phyloP scores from a whole-genome alignment of 2,797 vertebrate species.

The Rhinatrema bivittatum region DNA sequence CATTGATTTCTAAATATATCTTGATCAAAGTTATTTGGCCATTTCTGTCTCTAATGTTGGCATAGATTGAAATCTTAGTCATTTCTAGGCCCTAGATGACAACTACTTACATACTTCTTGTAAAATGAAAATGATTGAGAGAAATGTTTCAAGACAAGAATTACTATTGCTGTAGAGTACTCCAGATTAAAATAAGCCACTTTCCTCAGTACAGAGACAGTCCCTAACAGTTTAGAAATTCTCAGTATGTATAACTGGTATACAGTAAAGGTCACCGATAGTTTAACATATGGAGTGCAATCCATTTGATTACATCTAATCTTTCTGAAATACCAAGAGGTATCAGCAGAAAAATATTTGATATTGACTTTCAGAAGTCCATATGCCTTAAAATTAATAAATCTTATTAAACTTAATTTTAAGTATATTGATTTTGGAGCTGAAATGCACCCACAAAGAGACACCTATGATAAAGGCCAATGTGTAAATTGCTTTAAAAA shows the following conservation, averaged over 20 bases:
- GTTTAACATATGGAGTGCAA: constrained; percentile 37
- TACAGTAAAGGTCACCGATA: constrained; percentile 27
- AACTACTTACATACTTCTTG: no score
- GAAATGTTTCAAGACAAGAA: no score
- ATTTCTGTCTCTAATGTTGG: no score
- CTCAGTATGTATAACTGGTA: neutral
- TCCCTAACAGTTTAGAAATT: no score
- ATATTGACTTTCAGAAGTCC: constrained; percentile 46
- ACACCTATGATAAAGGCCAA: constrained; percentile 49
- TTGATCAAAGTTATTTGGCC: no score
- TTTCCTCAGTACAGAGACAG: no score
- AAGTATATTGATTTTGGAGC: constrained; percentile 55
- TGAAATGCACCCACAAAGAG: constrained; percentile 48
- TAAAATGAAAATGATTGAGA: no score
- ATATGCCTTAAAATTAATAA: constrained; percentile 46
- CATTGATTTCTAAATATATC: no score
- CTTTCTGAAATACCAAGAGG: constrained; percentile 46
- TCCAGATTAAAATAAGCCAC: no score
- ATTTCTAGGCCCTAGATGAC: no score
- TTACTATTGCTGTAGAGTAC: no score
- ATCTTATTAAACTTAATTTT: constrained; percentile 50
- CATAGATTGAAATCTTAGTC: no score
- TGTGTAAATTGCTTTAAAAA: constrained; percentile 62
- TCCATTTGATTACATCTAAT: constrained; percentile 52
- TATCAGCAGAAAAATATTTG: constrained; percentile 39